These are phyloP conservation scores for Dorcus hopei DNA, from an alignment of 2,888 invertebrate species.

Conservation along the genomic window DNA sequence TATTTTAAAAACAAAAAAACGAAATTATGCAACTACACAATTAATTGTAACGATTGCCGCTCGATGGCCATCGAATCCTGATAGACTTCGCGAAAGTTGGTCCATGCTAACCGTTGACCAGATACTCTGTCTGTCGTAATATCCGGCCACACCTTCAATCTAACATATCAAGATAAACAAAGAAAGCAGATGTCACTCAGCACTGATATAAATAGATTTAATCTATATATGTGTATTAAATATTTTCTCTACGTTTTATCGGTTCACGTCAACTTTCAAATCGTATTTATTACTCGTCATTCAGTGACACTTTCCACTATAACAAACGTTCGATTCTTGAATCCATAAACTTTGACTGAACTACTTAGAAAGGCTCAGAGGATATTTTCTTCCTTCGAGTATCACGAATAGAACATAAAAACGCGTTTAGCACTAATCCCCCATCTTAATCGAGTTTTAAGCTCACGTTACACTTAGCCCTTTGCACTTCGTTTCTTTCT, in stretches of 20 bases:
- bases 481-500: not conserved
- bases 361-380: too few relatives aligned
- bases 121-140: not conserved
- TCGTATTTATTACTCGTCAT: not conserved
- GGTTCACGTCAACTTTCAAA: constrained; percentile 1
- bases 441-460: too few relatives aligned
- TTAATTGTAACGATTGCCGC: not conserved
- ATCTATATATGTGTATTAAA: constrained; percentile 1
- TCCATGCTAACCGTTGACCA: not conserved
- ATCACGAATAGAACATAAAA: too few relatives aligned
- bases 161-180: constrained; percentile 11
- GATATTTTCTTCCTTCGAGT: too few relatives aligned
- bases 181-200: constrained; percentile 12
- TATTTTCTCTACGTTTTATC: not conserved
- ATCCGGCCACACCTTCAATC: constrained; percentile 13
- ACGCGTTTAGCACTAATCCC: too few relatives aligned
- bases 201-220: constrained; percentile 3
- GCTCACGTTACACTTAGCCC: not conserved
- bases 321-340: not conserved
- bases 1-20: too few relatives aligned
- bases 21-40: not conserved
- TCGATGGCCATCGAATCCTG: not conserved
- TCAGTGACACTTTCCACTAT: not conserved
- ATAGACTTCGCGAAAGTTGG: constrained; percentile 16
- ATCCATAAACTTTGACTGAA: not conserved